Base-by-base conservation (phyloP, 2,888 invertebrate species). In the Chalcosyrphus nemorum region DNA sequence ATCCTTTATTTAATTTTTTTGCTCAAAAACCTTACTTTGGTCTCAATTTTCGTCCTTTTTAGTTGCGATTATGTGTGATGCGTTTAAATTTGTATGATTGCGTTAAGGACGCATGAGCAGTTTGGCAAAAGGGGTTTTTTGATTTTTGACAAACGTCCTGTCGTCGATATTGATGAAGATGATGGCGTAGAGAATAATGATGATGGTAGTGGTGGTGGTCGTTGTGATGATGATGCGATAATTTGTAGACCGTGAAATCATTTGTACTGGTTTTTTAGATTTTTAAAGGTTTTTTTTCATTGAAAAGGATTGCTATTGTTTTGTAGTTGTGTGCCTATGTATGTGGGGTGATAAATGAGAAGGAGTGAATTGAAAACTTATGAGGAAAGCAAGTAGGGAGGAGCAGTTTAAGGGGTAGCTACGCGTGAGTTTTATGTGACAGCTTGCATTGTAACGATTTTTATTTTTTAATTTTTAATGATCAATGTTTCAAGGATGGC, bases 181-280 rank as follows among this genome's bases (percentile, higher is more conserved):
- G 66, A 82, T 82, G 78, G 50, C 78, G 81, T 77, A 66, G 66
- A 61, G 52, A 52, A 78, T 32, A 78, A 72, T 72, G 77, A 59
- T 72, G 47, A 66, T 54, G 74, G 13, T 57, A 56, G 45, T 56
- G 13, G 52, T 74, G 61, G 76, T 76, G 43, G 82, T 50, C 41
- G 38, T 35, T 56, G 47, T 50, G 50, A 63, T 80, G 84, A 80
- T 81, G 85, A 85, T 71, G 70, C 75, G 76, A 85, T 85, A 85
- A 85, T 81, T 85, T 85, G 85, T 85, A 24, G 70, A 81, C 76
- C 81, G 52, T 85, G 52, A 85, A 85, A 85, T 81, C 59, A 71
- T 75, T 76, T 76, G 81, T 76, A 17, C 63, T 35, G 24, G 19
- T 35, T 78, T 61, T 77, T 41, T 45, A 21, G 1, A 47, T 77